Base-by-base conservation (phyloP, 2,888 invertebrate genomes). In the Ormyrus thymus region DNA sequence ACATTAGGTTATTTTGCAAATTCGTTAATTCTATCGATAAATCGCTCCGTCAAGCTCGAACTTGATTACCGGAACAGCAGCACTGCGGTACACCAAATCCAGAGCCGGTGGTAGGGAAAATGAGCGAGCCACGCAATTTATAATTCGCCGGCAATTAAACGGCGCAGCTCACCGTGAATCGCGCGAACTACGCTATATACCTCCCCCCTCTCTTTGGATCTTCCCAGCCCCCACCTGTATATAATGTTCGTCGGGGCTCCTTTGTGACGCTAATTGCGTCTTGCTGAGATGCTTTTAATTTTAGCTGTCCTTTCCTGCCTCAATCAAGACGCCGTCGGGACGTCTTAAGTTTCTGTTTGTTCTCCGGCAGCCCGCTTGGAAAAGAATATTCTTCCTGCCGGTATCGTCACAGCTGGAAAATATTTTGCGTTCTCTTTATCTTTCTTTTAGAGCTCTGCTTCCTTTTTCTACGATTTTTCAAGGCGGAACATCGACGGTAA, bases 111-210 rank as follows among this genome's bases (percentile, higher is more conserved):
- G 73, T 29, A 4, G 55, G 73, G 56, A 75, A 72, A 71, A 77
- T 69, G 68, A 74, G 55, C 65, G 80, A 70, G 73, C 80, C 77
- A 51, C 76, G 82, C 81, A 81, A 85, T 86, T 83, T 83, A 85
- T 83, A 82, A 81, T 81, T 83, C 79, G 82, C 69, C 78, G 81
- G 81, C 83, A 83, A 85, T 86, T 84, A 84, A 83, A 84, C 82
- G 82, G 81, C 79, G 50, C 70, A 78, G 68, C 75, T 65, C 65
- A n/a, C 62, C 78, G 78, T 74, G 74, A 78, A 78, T 78, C 78
- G 78, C 72, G 55, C 50, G 29, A 5, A 2, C 45, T 11, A 53
- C 62, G 6, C 29, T 50, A 9, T 61, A 45, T n/a, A 11, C 6
- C n/a, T 56, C n/a, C 45, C 6, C 10, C 6, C 53, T n/a, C 43